Evolutionary conservation across 2,888 invertebrate species (phyloP), one percentile per base, ranked within the genome.

Genomic region (Eilema griseolum): DNA sequence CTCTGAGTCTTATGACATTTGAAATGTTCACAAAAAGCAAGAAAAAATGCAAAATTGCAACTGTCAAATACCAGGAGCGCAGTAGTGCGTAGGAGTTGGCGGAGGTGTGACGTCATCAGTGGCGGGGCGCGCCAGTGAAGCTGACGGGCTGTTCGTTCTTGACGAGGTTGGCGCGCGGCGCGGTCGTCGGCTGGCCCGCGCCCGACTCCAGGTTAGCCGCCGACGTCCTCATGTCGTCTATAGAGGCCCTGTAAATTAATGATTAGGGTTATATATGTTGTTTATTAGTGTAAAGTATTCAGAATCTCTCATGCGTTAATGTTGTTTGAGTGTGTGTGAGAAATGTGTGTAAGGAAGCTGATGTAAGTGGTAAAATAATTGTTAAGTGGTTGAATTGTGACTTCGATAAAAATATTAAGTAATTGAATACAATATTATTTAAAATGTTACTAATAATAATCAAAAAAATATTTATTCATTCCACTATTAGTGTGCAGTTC

Each of bases 81-180:
- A 83, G 78, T 68, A 67, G 23, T 1, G 10, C 28, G 62, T 26
- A 60, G 71, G 66, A 75, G 84, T 74, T 80, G 78, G 72, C 61
- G 72, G 61, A 69, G 60, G 70, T 69, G 5, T n/a, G 57, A 41
- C 37, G 56, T 12, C 75, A 83, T 92, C 91, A 92, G 83, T 90
- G 85, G 73, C 95, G 95, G 89, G 78, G 98, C 97, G 88, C 95
- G 84, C 96, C 96, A 80, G 97, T 97, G 91, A 97, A 96, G 93
- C 97, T 97, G 91, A 97, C 96, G 61, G 98, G 98, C 92, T 97
- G 97, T 88, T 97, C 98, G 95, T 98, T 97, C 88, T 97, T 96
- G 85, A 98, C 97, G 88, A 98, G 97, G 87, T 96, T 97, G 85
- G 97, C 97, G 85, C 96, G 96, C 92, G 97, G 97, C 83, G 96